phyloP scores from a whole-genome alignment of 2,113 vertebrate genomes.

The Alligator mississippiensis region DNA sequence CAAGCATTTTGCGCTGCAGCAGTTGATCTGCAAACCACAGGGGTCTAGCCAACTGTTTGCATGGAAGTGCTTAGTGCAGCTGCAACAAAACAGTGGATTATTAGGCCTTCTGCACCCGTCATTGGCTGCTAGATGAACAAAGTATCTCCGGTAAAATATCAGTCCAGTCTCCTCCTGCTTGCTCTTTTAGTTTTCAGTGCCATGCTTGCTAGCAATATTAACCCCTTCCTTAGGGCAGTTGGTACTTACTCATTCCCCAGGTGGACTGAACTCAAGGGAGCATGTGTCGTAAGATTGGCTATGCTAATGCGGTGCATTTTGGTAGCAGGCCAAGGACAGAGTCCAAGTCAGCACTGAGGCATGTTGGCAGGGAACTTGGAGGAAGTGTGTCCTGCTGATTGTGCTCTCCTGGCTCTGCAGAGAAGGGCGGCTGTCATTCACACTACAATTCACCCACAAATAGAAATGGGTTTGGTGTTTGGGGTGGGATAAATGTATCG shows the following conservation, averaged over 20 bases:
- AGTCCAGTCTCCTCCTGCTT: background rate
- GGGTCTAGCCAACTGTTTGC: background rate
- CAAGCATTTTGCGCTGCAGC: no score
- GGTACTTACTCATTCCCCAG: background rate
- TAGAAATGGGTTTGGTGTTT: background rate
- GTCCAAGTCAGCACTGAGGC: background rate
- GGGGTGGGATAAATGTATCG: background rate
- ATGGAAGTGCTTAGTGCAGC: background rate
- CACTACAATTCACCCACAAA: background rate
- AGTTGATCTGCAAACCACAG: no score
- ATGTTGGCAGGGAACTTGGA: background rate
- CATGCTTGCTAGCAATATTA: background rate
- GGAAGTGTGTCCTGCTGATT: background rate
- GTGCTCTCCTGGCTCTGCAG: background rate
- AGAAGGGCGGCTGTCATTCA: background rate
- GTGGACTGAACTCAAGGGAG: fast-evolving
- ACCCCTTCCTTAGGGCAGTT: background rate
- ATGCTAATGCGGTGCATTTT: background rate
- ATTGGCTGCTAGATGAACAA: background rate
- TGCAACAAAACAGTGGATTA: background rate
- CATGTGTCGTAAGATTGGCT: background rate
- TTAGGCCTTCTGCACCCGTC: background rate
- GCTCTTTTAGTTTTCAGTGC: background rate
- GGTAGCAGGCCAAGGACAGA: background rate
- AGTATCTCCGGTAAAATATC: background rate